Conservation (phyloP, 92 coral and sea anemone genomes). For the Zoanthus sociatus region DNA sequence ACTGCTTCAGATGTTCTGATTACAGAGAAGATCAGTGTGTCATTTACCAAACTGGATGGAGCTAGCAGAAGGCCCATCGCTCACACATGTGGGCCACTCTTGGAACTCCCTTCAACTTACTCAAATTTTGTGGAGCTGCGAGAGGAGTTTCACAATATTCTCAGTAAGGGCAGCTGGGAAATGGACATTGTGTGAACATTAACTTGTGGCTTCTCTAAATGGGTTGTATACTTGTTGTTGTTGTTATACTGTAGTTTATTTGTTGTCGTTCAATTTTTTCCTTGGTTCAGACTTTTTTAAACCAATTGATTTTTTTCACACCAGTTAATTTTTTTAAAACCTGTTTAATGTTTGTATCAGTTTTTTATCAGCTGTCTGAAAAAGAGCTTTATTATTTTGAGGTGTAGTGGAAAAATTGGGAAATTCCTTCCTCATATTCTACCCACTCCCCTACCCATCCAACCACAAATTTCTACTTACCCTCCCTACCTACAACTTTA, state of each 20-base stretch:
- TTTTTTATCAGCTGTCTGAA: too few species aligned
- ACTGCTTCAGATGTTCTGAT: slow-evolving; percentile 33
- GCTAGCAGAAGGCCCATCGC: slow-evolving; percentile 25
- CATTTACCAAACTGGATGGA: slow-evolving; percentile 29
- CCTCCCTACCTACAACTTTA: too few species aligned
- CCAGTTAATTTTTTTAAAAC: background rate
- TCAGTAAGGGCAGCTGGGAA: slow-evolving; percentile 44
- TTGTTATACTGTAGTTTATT: background rate
- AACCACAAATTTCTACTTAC: too few species aligned
- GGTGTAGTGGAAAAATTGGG: too few species aligned
- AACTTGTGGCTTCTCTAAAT: background rate
- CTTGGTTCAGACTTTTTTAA: too few species aligned
- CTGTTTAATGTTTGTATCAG: too few species aligned
- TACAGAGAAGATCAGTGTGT: slow-evolving; percentile 1
- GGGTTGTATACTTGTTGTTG: background rate
- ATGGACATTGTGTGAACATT: slow-evolving; percentile 39
- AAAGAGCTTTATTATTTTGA: too few species aligned
- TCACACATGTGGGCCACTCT: slow-evolving; percentile 39
- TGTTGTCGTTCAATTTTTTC: background rate
- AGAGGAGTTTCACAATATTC: slow-evolving; percentile 20
- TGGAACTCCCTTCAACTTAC: slow-evolving; percentile 25
- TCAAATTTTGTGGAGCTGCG: slow-evolving; percentile 40
- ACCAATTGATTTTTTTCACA: background rate
- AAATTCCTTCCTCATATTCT: too few species aligned
- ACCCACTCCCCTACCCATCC: too few species aligned